Evolutionary conservation across 2,113 vertebrate species (phyloP), one percentile per base, ranked within the genome.

Genomic region (Xiphias gladius): DNA sequence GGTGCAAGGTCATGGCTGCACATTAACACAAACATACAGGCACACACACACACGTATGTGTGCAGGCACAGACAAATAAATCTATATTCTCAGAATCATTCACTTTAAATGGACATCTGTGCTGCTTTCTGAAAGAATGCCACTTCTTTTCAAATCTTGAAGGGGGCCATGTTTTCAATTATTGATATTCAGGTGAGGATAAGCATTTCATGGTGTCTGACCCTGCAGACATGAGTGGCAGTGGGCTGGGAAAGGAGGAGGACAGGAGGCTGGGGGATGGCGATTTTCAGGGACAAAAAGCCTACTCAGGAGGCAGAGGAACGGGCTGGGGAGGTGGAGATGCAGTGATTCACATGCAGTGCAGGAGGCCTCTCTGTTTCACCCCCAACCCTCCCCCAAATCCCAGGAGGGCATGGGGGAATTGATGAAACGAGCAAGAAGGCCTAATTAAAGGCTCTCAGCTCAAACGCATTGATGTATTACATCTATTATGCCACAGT

Each of bases 381-480:
- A 95, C 65, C 79, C 62, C 76, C 69, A 35, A 63, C 41, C 78
- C 78, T 78, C 85, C 86, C 95, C 94, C 93, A 94, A 96, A 96
- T 96, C 96, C 95, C 96, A 94, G 59, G 77, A 84, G 94, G 95
- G 85, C 92, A 94, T 88, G 88, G 92, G 92, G 86, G 94, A 94
- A 97, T 98, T 97, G 97, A 99, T 97, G 96, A 97, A 99, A 99
- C 96, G 96, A 97, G 97, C 88, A 79, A 95, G 96, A 97, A 98
- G 96, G 96, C 96, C 98, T 99, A 99, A 99, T 99, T 99, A 99
- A 99, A 98, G 96, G 96, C 97, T 97, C 96, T 98, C 96, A 96
- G 95, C 97, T 98, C 96, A 99, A 99, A 97, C 93, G 94, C 97
- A 99, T 99, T 99, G 98, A 99, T 98, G 96, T 97, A 99, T 98